Base-by-base conservation (phyloP, 1,140 invertebrate species). In the Drosophila seguyi region DNA sequence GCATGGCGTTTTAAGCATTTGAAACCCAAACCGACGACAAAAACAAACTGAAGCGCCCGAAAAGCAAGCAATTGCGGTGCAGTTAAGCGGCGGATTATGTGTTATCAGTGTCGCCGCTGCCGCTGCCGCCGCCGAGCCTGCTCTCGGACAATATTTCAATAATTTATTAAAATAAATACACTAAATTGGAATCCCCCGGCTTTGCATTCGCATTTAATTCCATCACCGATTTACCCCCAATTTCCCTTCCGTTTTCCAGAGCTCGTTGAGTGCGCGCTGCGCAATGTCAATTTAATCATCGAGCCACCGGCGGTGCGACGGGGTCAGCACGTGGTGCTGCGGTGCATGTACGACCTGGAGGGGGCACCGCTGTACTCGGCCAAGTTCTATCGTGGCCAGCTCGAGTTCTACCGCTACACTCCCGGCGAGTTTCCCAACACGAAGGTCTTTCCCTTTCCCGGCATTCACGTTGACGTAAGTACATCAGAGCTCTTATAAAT, bases 391-490 rank as follows among this genome's bases (percentile, higher is more conserved):
- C 94, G 95, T 57, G 96, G 96, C n/a, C 95, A 94, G 79, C 94
- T 95, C 75, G 96, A 97, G 92, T 97, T 97, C 93, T 97, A 96
- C 92, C 94, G 96, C 68, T 97, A 95, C 84, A 95, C 96, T 5
- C 96, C 96, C 0, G 94, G 93, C 57, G 95, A 96, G 75, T 93
- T 93, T 34, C 96, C 96, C 14, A 93, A 94, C 10, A 96, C 94
- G 2, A 96, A 96, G 91, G 94, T 95, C 52, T 97, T 97, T 92
- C 94, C 95, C 44, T 93, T 96, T 59, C 93, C 94, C 7, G 96
- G 96, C 56, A 95, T 97, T 59, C 93, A 95, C 80, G 95, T 97
- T 44, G 96, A 97, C 92, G 96, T 97, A 92, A 97, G 96, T 96
- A 90, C 57, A 27, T 22, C 6, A 20, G 42, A 18, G 13, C n/a